phyloP scores from a whole-genome alignment of 2,888 invertebrate species.

The Watsonalla cultraria region DNA sequence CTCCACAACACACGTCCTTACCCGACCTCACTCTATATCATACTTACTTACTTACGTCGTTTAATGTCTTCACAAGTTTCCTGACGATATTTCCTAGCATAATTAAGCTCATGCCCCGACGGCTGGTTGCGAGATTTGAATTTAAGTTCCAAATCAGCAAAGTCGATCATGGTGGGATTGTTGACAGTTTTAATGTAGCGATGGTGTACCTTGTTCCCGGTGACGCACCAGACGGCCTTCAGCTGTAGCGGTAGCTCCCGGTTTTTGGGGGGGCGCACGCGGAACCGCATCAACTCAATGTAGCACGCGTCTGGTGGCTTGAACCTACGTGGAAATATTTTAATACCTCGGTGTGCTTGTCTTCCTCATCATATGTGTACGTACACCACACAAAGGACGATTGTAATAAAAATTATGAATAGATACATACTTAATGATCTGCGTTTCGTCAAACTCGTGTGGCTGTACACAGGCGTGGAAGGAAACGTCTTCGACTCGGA shows the following conservation, averaged over 20 bases:
- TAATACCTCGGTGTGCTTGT: no score
- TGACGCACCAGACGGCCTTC: slow-evolving; percentile 92
- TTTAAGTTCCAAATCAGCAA: no score
- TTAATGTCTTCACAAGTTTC: no score
- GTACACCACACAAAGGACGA: no score
- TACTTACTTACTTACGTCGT: no score
- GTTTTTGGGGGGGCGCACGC: slow-evolving; percentile 96
- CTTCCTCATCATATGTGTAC: no score
- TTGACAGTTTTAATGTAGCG: not conserved
- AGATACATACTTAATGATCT: slow-evolving; percentile 87
- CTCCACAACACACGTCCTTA: not conserved
- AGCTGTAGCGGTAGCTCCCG: slow-evolving; percentile 97
- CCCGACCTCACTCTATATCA: not conserved
- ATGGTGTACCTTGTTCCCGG: slow-evolving; percentile 85
- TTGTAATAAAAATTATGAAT: not conserved
- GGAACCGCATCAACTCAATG: slow-evolving; percentile 97
- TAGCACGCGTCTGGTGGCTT: slow-evolving; percentile 98
- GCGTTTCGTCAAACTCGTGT: slow-evolving; percentile 90
- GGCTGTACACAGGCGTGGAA: slow-evolving; percentile 96
- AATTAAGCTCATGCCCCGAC: not conserved
- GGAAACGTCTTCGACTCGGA: slow-evolving; percentile 94
- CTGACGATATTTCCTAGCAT: not conserved
- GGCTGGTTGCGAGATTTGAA: no score
- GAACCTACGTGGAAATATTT: slow-evolving; percentile 78
- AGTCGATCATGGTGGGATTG: no score